Percentiles rank a stretch among this genome's conserved stretches.
phyloP scores from a whole-genome alignment of 2,888 invertebrate genomes.

The Tridacna crocea region DNA sequence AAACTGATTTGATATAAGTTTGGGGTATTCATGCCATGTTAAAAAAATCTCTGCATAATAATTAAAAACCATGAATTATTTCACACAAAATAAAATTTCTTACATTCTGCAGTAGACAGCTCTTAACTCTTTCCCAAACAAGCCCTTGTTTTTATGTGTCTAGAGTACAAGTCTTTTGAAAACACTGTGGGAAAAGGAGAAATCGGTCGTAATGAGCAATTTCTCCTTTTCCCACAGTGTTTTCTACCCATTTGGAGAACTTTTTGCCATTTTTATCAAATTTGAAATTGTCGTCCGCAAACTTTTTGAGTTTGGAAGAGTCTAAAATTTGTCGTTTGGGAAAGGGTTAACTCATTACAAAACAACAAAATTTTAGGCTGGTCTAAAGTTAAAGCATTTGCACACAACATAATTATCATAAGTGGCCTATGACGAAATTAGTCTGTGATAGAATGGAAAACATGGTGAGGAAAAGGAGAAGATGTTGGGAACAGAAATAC shows the following conservation, averaged over 20 bases:
- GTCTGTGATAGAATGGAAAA: neutral
- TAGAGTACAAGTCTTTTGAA: neutral
- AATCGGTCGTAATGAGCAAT: neutral
- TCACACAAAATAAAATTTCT: no score
- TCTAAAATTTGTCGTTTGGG: neutral
- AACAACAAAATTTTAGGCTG: neutral
- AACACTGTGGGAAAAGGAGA: neutral
- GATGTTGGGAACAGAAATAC: no score
- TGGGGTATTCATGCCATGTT: no score
- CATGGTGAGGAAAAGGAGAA: neutral
- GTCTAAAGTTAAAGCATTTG: neutral
- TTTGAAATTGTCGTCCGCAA: neutral
- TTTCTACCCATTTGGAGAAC: neutral
- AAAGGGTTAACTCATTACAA: neutral
- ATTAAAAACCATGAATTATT: no score
- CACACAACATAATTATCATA: no score
- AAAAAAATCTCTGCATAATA: no score
- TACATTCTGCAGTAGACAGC: no score
- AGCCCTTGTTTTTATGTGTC: no score
- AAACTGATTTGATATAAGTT: no score
- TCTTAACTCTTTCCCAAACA: no score
- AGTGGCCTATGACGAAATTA: no score
- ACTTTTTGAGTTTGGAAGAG: neutral
- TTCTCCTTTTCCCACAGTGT: conserved; percentile 5
- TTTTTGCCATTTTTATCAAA: neutral